Evolutionary conservation across 2,113 vertebrate genomes (phyloP).

Genomic region (Lethenteron camtschaticum): DNA sequence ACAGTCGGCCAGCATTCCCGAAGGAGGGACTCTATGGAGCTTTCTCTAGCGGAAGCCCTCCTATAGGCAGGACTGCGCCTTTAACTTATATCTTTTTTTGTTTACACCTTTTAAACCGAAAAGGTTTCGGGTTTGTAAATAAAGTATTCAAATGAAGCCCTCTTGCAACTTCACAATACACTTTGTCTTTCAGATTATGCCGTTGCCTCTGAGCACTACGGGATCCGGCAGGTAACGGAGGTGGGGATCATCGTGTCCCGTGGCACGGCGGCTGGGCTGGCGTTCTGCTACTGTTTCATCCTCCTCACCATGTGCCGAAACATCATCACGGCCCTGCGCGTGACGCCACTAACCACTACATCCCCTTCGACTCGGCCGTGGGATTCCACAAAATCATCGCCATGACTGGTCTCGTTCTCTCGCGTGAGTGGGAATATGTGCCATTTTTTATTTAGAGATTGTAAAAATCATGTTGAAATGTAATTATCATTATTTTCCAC

Average conservation of each 20-base stretch:
- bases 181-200: slow-evolving; percentile 36
- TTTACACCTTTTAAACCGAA: too few relatives aligned
- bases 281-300: slow-evolving; percentile 88
- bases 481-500: too few relatives aligned
- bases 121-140: too few relatives aligned
- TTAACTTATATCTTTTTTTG: too few relatives aligned
- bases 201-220: slow-evolving; percentile 32
- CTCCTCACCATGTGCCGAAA: slow-evolving; percentile 93
- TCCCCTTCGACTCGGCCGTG: slow-evolving; percentile 75
- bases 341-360: slow-evolving; percentile 81
- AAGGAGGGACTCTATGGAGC: too few relatives aligned
- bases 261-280: slow-evolving; percentile 56
- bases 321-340: slow-evolving; percentile 63
- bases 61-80: too few relatives aligned
- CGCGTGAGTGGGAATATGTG: slow-evolving; percentile 19
- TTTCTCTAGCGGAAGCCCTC: too few relatives aligned
- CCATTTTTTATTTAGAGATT: too few relatives aligned
- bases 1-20: too few relatives aligned
- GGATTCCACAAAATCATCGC: slow-evolving; percentile 80
- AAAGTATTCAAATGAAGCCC: too few relatives aligned
- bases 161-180: too few relatives aligned
- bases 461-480: too few relatives aligned
- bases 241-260: slow-evolving; percentile 65
- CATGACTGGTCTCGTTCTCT: slow-evolving; percentile 45
- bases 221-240: slow-evolving; percentile 41